Evolutionary conservation across 2,797 vertebrate species (phyloP).

Genomic region (Coranthus polyacanthus): DNA sequence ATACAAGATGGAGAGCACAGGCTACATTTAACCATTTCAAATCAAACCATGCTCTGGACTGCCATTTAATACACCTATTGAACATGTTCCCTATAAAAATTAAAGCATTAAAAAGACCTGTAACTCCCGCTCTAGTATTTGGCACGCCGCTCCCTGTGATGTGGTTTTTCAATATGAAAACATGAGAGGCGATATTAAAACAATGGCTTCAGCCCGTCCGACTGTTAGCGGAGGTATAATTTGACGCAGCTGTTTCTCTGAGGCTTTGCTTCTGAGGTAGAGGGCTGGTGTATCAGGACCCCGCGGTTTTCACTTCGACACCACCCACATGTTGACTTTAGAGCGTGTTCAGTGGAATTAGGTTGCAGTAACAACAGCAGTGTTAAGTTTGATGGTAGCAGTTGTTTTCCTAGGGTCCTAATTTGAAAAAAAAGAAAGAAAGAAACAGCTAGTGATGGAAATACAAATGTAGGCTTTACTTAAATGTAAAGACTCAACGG

Average conservation of each 20-base stretch:
- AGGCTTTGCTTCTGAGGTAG: constrained; percentile 40
- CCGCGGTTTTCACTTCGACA: constrained; percentile 14
- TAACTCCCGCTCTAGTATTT: constrained; percentile 68
- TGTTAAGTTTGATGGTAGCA: constrained; percentile 25
- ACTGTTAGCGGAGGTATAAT: constrained; percentile 45
- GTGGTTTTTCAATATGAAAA: constrained; percentile 75
- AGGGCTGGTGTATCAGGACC: constrained; percentile 24
- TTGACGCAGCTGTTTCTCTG: constrained; percentile 56
- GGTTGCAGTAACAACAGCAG: constrained; percentile 27
- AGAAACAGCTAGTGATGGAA: too few relatives aligned
- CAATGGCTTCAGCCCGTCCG: constrained; percentile 46
- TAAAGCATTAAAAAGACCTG: constrained; percentile 59
- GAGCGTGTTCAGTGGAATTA: constrained; percentile 32
- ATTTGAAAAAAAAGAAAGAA: background rate
- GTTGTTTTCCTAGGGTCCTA: background rate
- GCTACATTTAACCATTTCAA: constrained; percentile 58
- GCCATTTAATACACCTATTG: constrained; percentile 51
- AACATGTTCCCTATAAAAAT: constrained; percentile 59
- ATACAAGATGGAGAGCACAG: constrained; percentile 47
- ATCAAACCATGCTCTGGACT: constrained; percentile 52
- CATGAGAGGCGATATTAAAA: constrained; percentile 67
- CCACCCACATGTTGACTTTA: constrained; percentile 38
- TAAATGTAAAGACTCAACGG: too few relatives aligned
- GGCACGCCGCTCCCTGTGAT: constrained; percentile 62
- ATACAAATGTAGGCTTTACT: too few relatives aligned